A percentile compares a stretch with the other conserved stretches of the same genome.
phyloP scores from a whole-genome alignment of 2,113 vertebrate genomes.

The Rhinichthys klamathensis region DNA sequence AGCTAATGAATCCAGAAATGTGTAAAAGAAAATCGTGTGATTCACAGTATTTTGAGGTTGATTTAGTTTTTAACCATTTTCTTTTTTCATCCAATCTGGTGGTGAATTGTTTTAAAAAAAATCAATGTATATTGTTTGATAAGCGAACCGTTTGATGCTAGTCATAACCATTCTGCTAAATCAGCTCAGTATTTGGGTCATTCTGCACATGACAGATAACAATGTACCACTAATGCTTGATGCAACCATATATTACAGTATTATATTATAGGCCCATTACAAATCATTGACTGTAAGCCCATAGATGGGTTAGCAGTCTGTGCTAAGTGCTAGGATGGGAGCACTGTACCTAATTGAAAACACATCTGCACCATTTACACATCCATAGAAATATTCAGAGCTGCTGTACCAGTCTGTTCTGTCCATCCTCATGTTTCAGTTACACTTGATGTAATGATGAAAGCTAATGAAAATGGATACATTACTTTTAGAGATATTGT shows the following conservation, averaged over 20 bases:
- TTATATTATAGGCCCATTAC: constrained; percentile 6
- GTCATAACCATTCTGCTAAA: neutral
- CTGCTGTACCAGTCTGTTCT: constrained; percentile 20
- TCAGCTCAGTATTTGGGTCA: constrained; percentile 12
- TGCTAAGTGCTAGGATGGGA: constrained; percentile 13
- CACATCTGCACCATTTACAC: constrained; percentile 14
- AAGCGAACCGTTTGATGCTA: neutral
- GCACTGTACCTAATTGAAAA: constrained; percentile 14
- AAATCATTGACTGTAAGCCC: neutral
- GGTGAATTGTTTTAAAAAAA: neutral
- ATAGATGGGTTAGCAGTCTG: constrained; percentile 9
- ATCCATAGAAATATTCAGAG: constrained; percentile 8
- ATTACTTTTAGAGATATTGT: neutral
- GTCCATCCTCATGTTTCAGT: constrained; percentile 28
- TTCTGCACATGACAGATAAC: constrained; percentile 8
- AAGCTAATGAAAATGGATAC: constrained; percentile 35
- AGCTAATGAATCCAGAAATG: neutral
- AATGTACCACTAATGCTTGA: neutral
- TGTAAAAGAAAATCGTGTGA: neutral
- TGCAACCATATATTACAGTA: neutral
- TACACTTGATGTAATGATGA: constrained; percentile 37
- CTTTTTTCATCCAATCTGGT: neutral
- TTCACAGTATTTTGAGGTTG: neutral
- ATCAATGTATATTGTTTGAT: neutral
- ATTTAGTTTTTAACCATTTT: neutral